phyloP scores from a whole-genome alignment of 2,797 vertebrate species.

The Falco peregrinus region DNA sequence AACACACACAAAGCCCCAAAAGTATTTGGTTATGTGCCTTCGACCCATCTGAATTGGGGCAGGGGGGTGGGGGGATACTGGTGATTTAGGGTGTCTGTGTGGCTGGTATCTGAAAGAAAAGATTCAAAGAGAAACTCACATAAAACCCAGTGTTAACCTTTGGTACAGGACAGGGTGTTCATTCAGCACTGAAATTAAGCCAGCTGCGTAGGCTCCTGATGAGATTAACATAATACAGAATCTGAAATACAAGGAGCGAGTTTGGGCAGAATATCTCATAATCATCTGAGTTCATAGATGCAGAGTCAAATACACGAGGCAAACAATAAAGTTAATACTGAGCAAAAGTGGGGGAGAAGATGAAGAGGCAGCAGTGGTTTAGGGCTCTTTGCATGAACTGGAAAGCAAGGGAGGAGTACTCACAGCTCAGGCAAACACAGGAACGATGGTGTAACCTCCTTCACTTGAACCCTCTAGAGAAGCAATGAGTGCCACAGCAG shows the following conservation, averaged over 20 bases:
- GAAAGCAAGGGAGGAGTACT: background rate
- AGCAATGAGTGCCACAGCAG: background rate
- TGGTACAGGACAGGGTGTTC: background rate
- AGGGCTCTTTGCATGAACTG: background rate
- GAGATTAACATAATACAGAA: background rate
- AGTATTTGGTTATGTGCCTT: background rate
- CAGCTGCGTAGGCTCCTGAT: background rate
- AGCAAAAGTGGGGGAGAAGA: background rate
- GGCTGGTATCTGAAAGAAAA: background rate
- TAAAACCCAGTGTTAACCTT: background rate
- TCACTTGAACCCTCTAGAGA: background rate
- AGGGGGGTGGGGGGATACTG: fast-evolving
- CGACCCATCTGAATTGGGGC: fast-evolving
- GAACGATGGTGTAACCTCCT: background rate
- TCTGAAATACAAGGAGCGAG: background rate
- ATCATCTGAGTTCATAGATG: background rate
- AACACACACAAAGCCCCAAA: background rate
- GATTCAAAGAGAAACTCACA: background rate
- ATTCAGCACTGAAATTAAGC: background rate
- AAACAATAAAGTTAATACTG: background rate
- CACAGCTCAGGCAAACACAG: background rate
- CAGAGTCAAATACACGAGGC: background rate
- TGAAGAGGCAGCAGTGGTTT: background rate
- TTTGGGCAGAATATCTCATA: background rate
- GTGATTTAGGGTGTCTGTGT: background rate